Evolutionary conservation across 1,140 invertebrate genomes (phyloP).

Genomic region (Bombus sibiricus): DNA sequence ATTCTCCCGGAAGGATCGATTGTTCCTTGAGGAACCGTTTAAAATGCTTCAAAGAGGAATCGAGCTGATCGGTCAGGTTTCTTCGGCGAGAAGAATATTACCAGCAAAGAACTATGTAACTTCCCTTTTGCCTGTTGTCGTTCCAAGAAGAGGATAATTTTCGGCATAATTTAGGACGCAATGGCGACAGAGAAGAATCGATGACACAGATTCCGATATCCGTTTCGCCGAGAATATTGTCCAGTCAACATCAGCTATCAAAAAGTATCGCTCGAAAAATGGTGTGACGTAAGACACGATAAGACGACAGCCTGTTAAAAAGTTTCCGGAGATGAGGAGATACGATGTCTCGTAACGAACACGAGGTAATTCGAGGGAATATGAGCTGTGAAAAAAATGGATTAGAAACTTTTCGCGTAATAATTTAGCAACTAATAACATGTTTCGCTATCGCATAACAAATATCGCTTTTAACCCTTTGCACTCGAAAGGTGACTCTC

Average conservation of each 20-base stretch:
- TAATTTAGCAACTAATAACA: background rate
- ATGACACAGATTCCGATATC: background rate
- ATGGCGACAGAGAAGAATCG: background rate
- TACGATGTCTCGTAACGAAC: background rate
- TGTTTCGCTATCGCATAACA: too few relatives aligned
- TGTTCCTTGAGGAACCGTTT: constrained; percentile 35
- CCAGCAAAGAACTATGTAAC: background rate
- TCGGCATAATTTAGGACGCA: background rate
- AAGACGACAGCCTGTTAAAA: background rate
- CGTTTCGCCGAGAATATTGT: background rate
- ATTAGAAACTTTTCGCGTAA: background rate
- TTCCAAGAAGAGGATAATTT: background rate
- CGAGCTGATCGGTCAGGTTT: background rate
- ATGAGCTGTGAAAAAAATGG: background rate
- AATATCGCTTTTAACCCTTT: too few relatives aligned
- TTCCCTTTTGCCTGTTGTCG: constrained; percentile 5
- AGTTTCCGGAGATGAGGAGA: background rate
- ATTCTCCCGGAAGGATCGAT: background rate
- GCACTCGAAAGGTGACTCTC: too few relatives aligned
- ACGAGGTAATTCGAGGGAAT: background rate
- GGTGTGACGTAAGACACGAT: background rate
- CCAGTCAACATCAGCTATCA: background rate
- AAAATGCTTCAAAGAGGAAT: constrained; percentile 28
- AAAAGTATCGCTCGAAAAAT: background rate
- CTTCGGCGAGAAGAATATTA: constrained; percentile 22